Conservation (phyloP, 1,140 invertebrate genomes). For the Ips nitidus region DNA sequence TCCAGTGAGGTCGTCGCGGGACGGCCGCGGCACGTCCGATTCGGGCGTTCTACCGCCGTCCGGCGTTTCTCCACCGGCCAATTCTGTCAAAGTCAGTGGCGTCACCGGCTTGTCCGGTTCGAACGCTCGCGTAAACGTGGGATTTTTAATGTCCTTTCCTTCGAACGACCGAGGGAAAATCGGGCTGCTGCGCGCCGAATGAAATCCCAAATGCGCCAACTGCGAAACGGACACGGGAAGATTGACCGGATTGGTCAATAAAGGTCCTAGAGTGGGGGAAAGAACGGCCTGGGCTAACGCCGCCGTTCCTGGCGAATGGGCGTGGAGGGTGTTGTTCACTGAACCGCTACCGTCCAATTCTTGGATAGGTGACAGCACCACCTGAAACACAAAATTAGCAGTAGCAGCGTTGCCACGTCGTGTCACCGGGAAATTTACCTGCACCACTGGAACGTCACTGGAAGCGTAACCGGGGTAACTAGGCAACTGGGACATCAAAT, state of each 20-base stretch:
- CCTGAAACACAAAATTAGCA: conserved; percentile 65
- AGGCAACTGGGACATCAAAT: conserved; percentile 61
- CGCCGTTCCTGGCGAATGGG: conserved; percentile 66
- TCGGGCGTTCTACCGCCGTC: background rate
- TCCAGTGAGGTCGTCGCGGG: conserved; percentile 36
- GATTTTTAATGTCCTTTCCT: conserved; percentile 40
- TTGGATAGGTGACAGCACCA: conserved; percentile 76
- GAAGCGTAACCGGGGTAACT: conserved; percentile 57
- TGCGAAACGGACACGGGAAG: conserved; percentile 52
- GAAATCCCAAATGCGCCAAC: conserved; percentile 49
- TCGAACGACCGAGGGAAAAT: conserved; percentile 52
- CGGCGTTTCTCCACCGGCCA: conserved; percentile 5
- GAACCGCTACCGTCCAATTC: conserved; percentile 68
- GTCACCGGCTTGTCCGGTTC: conserved; percentile 45
- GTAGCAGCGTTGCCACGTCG: background rate
- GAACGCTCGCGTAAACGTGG: conserved; percentile 42
- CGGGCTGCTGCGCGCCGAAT: conserved; percentile 52
- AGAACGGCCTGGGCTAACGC: conserved; percentile 71
- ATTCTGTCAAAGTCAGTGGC: conserved; percentile 44
- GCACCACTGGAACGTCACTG: conserved; percentile 67
- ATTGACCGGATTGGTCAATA: conserved; percentile 59
- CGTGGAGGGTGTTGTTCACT: conserved; percentile 67
- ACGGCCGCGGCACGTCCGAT: conserved; percentile 37
- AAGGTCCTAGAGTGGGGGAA: conserved; percentile 63
- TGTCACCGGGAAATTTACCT: conserved; percentile 44